Evolutionary conservation across 1,140 invertebrate genomes (phyloP), one percentile per base, ranked within the genome.

Genomic region (Camponotus vicinus): DNA sequence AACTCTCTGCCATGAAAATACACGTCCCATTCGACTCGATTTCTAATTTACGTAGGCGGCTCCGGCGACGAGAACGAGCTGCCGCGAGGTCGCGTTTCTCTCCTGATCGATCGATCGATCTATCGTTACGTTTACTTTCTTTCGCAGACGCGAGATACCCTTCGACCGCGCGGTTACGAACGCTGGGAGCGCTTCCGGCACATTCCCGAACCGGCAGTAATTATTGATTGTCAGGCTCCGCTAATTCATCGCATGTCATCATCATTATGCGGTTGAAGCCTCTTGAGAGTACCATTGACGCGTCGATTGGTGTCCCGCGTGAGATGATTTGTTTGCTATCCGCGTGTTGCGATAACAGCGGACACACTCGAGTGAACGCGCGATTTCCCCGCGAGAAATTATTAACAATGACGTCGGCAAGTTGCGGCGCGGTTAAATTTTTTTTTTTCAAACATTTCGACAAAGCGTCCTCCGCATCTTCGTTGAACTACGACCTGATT

Each of bases 31-130:
- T 88, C 76, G 67, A 64, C 49, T 61, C 45, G 57, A 0, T 57
- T n/a, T 55, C 34, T 55, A 40, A 71, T 49, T 61, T 63, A 82
- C 89, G 88, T 89, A 73, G 89, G 89, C 78, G 86, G 85, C n/a
- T 61, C 37, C n/a, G 66, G 49, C 79, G 73, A 77, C 15, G 15
- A 63, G 52, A 75, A 75, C 66, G 70, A 70, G 76, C 69, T 70
- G 52, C 80, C 45, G 42, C 40, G 76, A 80, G 86, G 59, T 88
- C 83, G 73, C 79, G 61, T 76, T 87, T 88, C 77, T 59, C 49
- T 40, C 27, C 18, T 42, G 63, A 21, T 76, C 63, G 79, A 90
- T 88, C 79, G 87, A 87, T 88, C 42, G 55, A 52, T 52, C 4
- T 66, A 86, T 69, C 61, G 85, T 42, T 57, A 75, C 73, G 63